Conservation (phyloP, 2,888 invertebrate genomes). For the Acheta domesticus region DNA sequence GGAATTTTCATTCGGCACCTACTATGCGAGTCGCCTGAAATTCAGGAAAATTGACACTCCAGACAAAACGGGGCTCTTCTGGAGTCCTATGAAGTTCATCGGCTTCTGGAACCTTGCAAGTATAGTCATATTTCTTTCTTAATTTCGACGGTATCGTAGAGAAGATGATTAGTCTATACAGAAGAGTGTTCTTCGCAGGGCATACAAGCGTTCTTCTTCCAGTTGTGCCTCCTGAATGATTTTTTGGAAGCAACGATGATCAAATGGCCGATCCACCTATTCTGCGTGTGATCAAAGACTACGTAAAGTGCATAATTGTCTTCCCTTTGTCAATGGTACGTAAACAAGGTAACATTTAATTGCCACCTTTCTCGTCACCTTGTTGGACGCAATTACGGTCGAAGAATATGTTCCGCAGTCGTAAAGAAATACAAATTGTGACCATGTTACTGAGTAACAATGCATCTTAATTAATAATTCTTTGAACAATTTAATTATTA, state of each 20-base stretch:
- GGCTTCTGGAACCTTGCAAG: too few species aligned
- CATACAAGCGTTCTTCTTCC: conserved; percentile 74
- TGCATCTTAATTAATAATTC: too few species aligned
- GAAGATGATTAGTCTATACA: too few species aligned
- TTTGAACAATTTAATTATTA: too few species aligned
- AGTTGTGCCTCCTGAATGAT: conserved; percentile 72
- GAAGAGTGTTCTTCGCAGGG: conserved; percentile 56
- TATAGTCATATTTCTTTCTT: too few species aligned
- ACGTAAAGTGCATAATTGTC: conserved; percentile 64
- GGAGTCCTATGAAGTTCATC: conserved; percentile 45
- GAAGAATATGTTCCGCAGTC: too few species aligned
- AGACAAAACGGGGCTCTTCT: conserved; percentile 81
- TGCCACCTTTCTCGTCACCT: too few species aligned
- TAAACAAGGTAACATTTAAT: conserved; percentile 28
- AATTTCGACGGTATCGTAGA: too few species aligned
- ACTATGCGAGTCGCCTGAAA: conserved; percentile 63
- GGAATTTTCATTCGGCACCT: conserved; percentile 65
- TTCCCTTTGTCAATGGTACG: conserved; percentile 70
- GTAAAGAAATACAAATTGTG: too few species aligned
- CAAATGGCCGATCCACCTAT: conserved; percentile 60
- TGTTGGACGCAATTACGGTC: too few species aligned
- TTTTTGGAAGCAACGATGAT: conserved; percentile 68
- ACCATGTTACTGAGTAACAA: too few species aligned
- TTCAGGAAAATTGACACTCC: conserved; percentile 78
- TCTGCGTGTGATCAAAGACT: conserved; percentile 67